phyloP scores from a whole-genome alignment of 1,140 invertebrate species.

The Lucilia cuprina region DNA sequence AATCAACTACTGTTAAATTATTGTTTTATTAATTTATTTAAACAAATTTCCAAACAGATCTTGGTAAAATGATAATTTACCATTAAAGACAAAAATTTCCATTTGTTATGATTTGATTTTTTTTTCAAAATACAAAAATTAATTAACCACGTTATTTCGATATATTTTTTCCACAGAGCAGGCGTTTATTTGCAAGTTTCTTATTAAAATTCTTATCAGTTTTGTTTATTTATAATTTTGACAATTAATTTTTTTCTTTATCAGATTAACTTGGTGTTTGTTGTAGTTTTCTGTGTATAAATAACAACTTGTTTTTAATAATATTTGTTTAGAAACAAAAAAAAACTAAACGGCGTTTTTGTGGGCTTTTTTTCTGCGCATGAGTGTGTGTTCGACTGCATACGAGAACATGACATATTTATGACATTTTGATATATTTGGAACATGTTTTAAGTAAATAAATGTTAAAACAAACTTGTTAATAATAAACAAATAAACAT shows the following conservation, averaged over 20 bases:
- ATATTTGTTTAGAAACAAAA: background rate
- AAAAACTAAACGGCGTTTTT: background rate
- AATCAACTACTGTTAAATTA: background rate
- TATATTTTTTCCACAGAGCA: background rate
- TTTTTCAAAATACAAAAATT: background rate
- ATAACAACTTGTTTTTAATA: background rate
- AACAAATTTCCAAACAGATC: background rate
- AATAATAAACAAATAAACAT: no score
- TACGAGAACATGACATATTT: slow-evolving; percentile 5
- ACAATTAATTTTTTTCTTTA: background rate
- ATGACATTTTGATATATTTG: slow-evolving; percentile 15
- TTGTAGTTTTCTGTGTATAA: background rate
- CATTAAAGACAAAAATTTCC: background rate
- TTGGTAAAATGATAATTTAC: background rate
- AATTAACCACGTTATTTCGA: background rate
- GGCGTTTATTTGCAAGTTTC: background rate
- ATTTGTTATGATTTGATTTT: background rate
- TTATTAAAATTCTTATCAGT: background rate
- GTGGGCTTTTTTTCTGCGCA: background rate
- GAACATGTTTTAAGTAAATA: background rate
- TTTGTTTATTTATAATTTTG: slow-evolving; percentile 13
- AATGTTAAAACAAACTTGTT: background rate
- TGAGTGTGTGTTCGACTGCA: background rate
- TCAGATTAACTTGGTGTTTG: background rate
- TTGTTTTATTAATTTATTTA: slow-evolving; percentile 4